Conservation (phyloP, 2,113 vertebrate species). For the Australoheros scitulus region DNA sequence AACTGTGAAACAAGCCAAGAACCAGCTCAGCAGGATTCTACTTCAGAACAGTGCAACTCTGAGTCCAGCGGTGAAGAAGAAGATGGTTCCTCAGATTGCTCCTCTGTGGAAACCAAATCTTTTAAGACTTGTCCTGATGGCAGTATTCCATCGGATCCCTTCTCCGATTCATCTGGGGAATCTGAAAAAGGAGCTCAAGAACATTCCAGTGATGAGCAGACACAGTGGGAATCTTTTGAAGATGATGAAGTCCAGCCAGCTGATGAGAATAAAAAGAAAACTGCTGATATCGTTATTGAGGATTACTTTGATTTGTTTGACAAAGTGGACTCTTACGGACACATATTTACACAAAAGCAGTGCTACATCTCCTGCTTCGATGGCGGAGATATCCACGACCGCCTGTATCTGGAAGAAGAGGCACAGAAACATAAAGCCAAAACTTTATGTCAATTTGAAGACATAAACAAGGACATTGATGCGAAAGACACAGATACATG, state of each 20-base stretch:
- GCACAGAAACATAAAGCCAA: slow-evolving; percentile 4
- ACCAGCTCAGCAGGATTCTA: slow-evolving; percentile 16
- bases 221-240: slow-evolving; percentile 72
- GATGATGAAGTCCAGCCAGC: slow-evolving; percentile 43
- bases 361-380: slow-evolving; percentile 75
- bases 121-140: slow-evolving; percentile 65
- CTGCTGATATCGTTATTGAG: slow-evolving; percentile 30
- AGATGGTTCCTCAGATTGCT: slow-evolving; percentile 64
- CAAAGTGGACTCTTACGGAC: slow-evolving; percentile 39
- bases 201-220: slow-evolving; percentile 69
- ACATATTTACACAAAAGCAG: slow-evolving; percentile 28
- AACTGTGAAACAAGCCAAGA: slow-evolving; percentile 29
- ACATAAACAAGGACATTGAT: neutral
- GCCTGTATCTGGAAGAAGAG: slow-evolving; percentile 48
- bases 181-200: slow-evolving; percentile 65
- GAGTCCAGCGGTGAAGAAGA: slow-evolving; percentile 36
- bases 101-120: slow-evolving; percentile 66
- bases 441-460: neutral
- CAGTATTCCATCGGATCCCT: slow-evolving; percentile 47
- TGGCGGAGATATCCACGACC: slow-evolving; percentile 69
- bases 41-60: slow-evolving; percentile 14
- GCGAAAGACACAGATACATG: neutral
- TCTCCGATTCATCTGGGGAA: slow-evolving; percentile 58
- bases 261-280: slow-evolving; percentile 26
- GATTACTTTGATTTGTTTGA: slow-evolving; percentile 73